Evolutionary conservation across 1,140 invertebrate species (phyloP).

Genomic region (Procambarus virginalis): DNA sequence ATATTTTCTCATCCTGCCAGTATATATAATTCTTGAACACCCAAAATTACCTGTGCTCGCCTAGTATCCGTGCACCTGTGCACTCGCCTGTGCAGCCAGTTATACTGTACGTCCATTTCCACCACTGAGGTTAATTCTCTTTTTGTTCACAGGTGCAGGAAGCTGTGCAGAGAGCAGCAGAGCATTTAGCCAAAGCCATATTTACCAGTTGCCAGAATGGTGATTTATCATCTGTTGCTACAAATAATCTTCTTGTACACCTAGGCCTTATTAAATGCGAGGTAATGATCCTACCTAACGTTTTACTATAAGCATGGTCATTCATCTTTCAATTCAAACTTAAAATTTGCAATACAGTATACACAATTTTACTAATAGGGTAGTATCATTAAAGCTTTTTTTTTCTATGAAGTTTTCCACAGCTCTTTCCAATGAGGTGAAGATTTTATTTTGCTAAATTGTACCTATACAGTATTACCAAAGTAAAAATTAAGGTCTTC

Average conservation of each 20-base stretch:
- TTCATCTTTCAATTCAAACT: neutral
- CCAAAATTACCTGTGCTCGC: too few species aligned
- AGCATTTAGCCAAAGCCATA: constrained; percentile 78
- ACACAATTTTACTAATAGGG: too few species aligned
- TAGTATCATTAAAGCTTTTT: neutral
- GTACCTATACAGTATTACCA: neutral
- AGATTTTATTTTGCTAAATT: neutral
- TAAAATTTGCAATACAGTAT: neutral
- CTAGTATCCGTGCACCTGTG: too few species aligned
- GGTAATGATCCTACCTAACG: constrained; percentile 14
- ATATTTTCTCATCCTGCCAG: neutral
- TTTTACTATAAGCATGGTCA: too few species aligned
- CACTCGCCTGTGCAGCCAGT: too few species aligned
- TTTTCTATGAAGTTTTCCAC: neutral
- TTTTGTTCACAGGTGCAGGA: constrained; percentile 73
- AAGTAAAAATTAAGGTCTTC: neutral
- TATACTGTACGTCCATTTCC: too few species aligned
- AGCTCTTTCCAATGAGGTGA: neutral
- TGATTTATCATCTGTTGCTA: constrained; percentile 77
- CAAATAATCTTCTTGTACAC: constrained; percentile 81
- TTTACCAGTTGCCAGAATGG: constrained; percentile 77
- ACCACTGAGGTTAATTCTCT: constrained; percentile 71
- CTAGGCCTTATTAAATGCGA: constrained; percentile 81
- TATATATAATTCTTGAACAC: too few species aligned
- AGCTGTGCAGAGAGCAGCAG: constrained; percentile 76